Conservation (phyloP, 2,113 vertebrate genomes). For the Limnothrissa miodon region DNA sequence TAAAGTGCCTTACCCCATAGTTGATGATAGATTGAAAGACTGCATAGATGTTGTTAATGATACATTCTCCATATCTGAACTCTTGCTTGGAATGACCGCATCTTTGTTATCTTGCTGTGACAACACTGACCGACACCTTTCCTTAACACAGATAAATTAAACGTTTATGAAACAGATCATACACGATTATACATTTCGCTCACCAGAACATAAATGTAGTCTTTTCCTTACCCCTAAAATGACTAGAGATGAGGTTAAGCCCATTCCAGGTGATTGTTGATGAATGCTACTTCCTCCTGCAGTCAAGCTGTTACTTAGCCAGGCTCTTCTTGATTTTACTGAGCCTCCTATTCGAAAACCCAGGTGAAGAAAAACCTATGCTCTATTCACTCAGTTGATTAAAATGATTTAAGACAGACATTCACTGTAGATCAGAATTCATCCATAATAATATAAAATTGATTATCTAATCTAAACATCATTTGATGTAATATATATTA, state of each 20-base stretch:
- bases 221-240: constrained; percentile 34
- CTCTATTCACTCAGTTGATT: too few species aligned
- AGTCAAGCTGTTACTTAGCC: constrained; percentile 62
- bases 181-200: not conserved
- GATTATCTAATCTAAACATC: too few species aligned
- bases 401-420: too few species aligned
- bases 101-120: constrained; percentile 31
- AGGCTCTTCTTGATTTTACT: constrained; percentile 67
- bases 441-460: not conserved
- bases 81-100: not conserved
- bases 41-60: constrained; percentile 10
- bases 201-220: not conserved
- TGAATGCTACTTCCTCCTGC: constrained; percentile 36
- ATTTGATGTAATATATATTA: too few species aligned
- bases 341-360: constrained; percentile 56
- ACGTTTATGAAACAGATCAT: too few species aligned
- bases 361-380: not conserved
- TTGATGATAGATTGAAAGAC: not conserved
- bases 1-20: not conserved
- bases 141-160: constrained; percentile 26
- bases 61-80: constrained; percentile 40
- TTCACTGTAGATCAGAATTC: too few species aligned
- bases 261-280: constrained; percentile 20
- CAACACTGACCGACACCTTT: constrained; percentile 29
- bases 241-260: constrained; percentile 37